Conservation (phyloP, 2,797 vertebrate genomes). For the Dallia pectoralis region DNA sequence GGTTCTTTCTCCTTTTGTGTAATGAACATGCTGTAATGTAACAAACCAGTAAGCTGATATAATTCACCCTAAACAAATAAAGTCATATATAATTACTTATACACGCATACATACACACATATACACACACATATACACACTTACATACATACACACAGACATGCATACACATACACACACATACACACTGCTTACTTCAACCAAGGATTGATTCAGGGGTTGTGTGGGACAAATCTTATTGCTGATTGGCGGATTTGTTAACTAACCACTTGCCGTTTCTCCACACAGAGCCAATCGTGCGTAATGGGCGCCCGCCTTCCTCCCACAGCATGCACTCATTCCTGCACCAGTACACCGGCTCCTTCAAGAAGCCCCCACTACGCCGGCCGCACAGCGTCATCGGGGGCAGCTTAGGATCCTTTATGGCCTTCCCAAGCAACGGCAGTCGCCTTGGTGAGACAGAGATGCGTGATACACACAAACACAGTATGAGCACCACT, state of each 20-base stretch:
- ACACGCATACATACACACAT: too few relatives aligned
- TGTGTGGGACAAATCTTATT: not conserved
- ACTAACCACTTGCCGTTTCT: conserved; percentile 4
- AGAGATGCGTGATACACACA: conserved; percentile 14
- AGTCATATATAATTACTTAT: too few relatives aligned
- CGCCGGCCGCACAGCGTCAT: conserved; percentile 98
- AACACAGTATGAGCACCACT: conserved; percentile 9
- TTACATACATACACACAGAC: too few relatives aligned
- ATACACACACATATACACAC: too few relatives aligned
- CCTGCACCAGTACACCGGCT: conserved; percentile 97
- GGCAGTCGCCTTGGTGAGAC: conserved; percentile 94
- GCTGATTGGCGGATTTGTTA: not conserved
- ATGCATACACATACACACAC: too few relatives aligned
- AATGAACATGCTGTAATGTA: not conserved
- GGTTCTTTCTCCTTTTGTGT: not conserved
- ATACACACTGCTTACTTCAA: not conserved
- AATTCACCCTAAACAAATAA: not conserved
- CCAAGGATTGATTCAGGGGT: too few relatives aligned
- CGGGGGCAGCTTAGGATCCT: conserved; percentile 93
- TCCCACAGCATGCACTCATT: conserved; percentile 99
- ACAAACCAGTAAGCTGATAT: not conserved
- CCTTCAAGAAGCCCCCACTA: conserved; percentile 97
- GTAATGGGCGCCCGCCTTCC: conserved; percentile 94
- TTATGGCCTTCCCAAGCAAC: conserved; percentile 98
- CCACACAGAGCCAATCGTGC: conserved; percentile 92